These are phyloP conservation scores for Thomomys bottae DNA, from an alignment of 2,113 vertebrate genomes.

Conservation along the genomic window DNA sequence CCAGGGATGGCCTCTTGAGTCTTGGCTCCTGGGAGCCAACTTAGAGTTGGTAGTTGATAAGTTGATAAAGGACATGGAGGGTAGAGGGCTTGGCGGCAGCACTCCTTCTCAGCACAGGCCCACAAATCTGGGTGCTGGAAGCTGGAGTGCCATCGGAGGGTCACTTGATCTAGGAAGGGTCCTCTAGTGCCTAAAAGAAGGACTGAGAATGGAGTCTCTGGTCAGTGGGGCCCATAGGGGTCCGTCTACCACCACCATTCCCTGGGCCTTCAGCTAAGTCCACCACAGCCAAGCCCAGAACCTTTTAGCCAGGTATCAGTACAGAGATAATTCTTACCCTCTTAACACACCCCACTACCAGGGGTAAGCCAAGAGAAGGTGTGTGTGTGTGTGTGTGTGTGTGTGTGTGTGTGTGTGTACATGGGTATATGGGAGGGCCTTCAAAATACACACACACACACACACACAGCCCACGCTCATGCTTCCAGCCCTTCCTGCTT, in stretches of 20 bases:
- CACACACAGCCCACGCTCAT: background rate
- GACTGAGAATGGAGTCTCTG: background rate
- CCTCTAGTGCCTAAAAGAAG: background rate
- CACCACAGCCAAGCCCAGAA: background rate
- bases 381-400: background rate
- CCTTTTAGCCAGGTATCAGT: background rate
- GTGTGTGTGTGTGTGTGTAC: too few relatives aligned
- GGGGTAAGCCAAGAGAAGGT: background rate
- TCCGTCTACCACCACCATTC: background rate
- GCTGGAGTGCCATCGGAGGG: background rate
- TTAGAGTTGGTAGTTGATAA: too few relatives aligned
- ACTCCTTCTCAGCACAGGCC: background rate
- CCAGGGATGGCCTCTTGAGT: background rate
- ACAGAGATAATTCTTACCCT: background rate
- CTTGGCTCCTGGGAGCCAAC: background rate
- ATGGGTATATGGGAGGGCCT: too few relatives aligned
- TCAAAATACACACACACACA: too few relatives aligned
- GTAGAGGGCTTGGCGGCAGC: background rate
- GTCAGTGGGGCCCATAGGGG: background rate
- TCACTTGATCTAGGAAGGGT: background rate
- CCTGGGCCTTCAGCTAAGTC: background rate
- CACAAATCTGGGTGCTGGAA: fast-evolving
- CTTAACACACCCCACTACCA: background rate
- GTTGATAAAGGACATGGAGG: background rate
- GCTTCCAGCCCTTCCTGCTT: background rate